Evolutionary conservation across 2,888 invertebrate genomes (phyloP), one percentile per base, ranked within the genome.

Genomic region (Dysmachus trigonus): DNA sequence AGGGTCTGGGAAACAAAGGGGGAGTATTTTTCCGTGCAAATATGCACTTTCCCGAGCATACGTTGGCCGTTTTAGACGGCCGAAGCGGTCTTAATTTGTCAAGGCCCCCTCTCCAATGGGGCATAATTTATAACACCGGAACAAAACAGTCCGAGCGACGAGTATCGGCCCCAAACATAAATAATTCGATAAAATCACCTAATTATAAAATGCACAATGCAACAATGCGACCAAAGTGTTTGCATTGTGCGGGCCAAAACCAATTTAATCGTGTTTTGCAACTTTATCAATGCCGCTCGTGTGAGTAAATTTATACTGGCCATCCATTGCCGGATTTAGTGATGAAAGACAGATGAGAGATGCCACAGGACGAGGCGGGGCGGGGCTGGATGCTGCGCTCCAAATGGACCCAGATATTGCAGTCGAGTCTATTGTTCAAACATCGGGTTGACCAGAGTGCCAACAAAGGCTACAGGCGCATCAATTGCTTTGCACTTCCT

Each of bases 171-270:
- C 62, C 74, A 76, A 85, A 87, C 87, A 87, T 87, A 87, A 87
- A 87, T 87, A 87, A 87, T 86, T 86, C 83, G 87, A 87, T 87
- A 87, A 87, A 87, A 87, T 87, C 87, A 86, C 81, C 87, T 87
- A 87, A 87, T 87, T 87, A 87, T 87, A 86, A 87, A 86, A 85
- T 87, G 87, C 87, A 87, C 87, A 87, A 87, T 87, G 86, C 86
- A 87, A 87, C 87, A 87, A 87, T 87, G 85, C 85, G 38, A 86
- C 15, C 73, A 79, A 86, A 86, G 86, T 87, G 87, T 86, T 86
- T 86, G 86, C 86, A 86, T 87, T 87, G 87, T 87, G 72, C 85
- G 74, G 41, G 33, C 85, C 85, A 87, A 87, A 87, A 87, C 87
- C 87, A 87, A 87, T 87, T 87, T 87, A 87, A 87, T 87, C 87